Base-by-base conservation (phyloP, 2,113 vertebrate genomes). In the Ondatra zibethicus region DNA sequence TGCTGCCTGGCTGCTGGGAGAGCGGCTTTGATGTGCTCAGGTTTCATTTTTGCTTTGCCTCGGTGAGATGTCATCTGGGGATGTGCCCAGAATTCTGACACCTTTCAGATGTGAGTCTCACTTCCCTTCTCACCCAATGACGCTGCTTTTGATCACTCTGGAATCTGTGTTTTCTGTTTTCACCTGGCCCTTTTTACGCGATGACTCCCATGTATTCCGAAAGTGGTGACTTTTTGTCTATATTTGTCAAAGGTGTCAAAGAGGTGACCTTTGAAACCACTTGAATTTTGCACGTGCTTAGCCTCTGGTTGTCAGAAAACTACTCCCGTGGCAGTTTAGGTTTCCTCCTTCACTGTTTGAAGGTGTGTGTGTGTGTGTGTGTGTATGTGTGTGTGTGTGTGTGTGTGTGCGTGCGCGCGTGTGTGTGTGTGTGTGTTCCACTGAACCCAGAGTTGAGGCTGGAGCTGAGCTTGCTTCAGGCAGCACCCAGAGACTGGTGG, bases 161-260 rank as follows among this genome's bases (percentile, higher is more conserved):
- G 92, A 94, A 82, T 65, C 82, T 31, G n/a, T 10, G 52, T 65
- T 45, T 65, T 65, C 58, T 85, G n/a, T 45, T 85, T 33, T 85
- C 82, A 85, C 61, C 58, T 25, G 33, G 7, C 21, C 9, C 66
- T 65, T 66, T 61, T 80, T 66, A 93, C 47, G 66, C 21, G 13
- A 47, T 25, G 55, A 7, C 23, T 85, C 42, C 55, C 33, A 8
- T 29, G 73, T 42, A 23, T 19, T 7, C 70, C 16, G 4, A 0
- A 33, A 1, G 16, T 0, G 5, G 58, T 39, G 66, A 39, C 31
- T 10, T 92, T 80, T 10, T 72, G 33, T 93, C 47, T 75, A 2
- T 82, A 13, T 94, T 86, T 73, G 58, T 72, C 88, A 84, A 45
- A 82, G n/a, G 7, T 78, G 68, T 31, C 76, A 70, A 77, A 95